Conservation (phyloP, 2,888 invertebrate genomes). For the Dolichomitus sp. region DNA sequence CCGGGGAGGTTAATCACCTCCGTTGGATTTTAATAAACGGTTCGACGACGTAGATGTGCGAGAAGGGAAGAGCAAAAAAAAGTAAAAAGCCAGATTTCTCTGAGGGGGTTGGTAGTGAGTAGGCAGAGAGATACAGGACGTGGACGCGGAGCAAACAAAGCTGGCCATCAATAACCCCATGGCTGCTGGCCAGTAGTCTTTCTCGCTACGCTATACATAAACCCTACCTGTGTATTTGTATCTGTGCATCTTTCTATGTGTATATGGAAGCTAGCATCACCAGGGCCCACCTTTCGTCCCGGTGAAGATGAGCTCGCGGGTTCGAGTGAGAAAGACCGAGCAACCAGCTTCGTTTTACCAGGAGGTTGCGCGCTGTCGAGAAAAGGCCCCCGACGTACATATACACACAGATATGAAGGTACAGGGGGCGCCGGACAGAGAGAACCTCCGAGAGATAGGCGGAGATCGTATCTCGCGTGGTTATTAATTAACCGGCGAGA, state of each 20-base stretch:
- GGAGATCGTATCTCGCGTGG: conserved; percentile 85
- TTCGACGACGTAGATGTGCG: conserved; percentile 67
- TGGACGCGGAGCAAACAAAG: conserved; percentile 80
- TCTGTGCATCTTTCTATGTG: conserved; percentile 31
- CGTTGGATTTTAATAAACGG: conserved; percentile 84
- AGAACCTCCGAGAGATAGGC: conserved; percentile 81
- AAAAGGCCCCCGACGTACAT: conserved; percentile 39
- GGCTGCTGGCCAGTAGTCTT: conserved; percentile 62
- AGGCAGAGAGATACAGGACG: conserved; percentile 16
- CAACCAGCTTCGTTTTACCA: conserved; percentile 75
- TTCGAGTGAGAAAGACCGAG: conserved; percentile 32
- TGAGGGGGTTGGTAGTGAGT: neutral
- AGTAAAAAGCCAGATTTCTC: conserved; percentile 29
- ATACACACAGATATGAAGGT: neutral
- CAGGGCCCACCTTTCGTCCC: conserved; percentile 40
- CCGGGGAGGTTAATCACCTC: conserved; percentile 81
- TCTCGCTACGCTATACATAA: neutral
- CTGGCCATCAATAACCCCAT: conserved; percentile 83
- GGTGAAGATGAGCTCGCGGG: conserved; percentile 39
- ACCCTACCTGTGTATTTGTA: conserved; percentile 23
- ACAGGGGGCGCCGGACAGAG: conserved; percentile 51
- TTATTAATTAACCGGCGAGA: conserved; percentile 85
- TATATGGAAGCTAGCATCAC: conserved; percentile 46
- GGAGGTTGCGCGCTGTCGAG: conserved; percentile 75
- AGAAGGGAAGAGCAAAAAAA: conserved; percentile 23